Percentiles rank a stretch among this genome's conserved stretches.
Evolutionary conservation across 23 tunicate species (phyloP).

Genomic region (Trididemnum clinides): DNA sequence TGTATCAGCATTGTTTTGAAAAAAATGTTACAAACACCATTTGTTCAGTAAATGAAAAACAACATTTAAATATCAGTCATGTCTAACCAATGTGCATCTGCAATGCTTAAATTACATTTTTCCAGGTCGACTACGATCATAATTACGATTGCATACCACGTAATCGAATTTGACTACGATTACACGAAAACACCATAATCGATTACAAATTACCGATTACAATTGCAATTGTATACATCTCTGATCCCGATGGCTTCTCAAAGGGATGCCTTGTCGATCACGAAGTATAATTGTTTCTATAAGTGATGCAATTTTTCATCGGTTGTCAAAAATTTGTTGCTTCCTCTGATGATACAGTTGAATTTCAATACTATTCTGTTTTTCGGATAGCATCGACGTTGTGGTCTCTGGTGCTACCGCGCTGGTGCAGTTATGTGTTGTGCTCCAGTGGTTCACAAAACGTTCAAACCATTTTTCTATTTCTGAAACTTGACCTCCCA

Average conservation of each 20-base stretch:
- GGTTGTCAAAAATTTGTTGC: background rate
- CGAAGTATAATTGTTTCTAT: background rate
- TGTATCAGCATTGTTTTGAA: too few relatives aligned
- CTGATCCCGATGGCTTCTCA: background rate
- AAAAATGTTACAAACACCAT: too few relatives aligned
- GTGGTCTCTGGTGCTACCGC: background rate
- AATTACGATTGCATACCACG: too few relatives aligned
- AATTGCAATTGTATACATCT: background rate
- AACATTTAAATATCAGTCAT: background rate
- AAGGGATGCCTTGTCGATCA: background rate
- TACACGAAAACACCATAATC: background rate
- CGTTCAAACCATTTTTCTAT: background rate
- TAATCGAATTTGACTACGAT: too few relatives aligned
- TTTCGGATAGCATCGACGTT: background rate
- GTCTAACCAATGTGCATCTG: background rate
- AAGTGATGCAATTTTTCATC: slow-evolving; percentile 2
- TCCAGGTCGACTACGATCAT: too few relatives aligned
- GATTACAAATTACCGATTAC: background rate
- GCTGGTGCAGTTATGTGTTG: background rate
- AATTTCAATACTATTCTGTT: background rate
- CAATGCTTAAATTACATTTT: background rate
- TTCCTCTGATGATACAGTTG: slow-evolving; percentile 1
- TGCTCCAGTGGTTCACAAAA: background rate
- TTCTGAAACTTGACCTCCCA: background rate
- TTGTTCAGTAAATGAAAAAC: too few relatives aligned